Percentiles rank a stretch among this genome's conserved stretches.
Conservation (phyloP, 2,113 vertebrate genomes). For the Cololabis saira region DNA sequence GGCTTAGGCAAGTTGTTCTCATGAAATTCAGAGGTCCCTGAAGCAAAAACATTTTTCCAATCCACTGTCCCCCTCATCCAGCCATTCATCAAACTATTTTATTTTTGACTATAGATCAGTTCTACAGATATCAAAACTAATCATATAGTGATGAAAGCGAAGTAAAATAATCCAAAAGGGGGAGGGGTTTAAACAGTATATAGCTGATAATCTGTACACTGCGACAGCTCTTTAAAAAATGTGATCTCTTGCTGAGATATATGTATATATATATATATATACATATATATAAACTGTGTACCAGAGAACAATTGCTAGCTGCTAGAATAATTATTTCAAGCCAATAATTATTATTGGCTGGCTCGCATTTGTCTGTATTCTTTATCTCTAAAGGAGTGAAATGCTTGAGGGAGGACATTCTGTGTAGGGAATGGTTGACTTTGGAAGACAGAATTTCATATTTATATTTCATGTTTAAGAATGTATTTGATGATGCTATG, state of each 20-base stretch:
- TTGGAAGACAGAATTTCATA: constrained; percentile 37
- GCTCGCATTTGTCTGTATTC: constrained; percentile 30
- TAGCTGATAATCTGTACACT: constrained; percentile 67
- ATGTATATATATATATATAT: constrained; percentile 28
- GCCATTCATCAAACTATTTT: constrained; percentile 20
- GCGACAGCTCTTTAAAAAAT: constrained; percentile 67
- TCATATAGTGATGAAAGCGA: constrained; percentile 73
- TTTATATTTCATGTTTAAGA: constrained; percentile 47
- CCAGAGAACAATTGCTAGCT: constrained; percentile 18
- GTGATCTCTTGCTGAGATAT: constrained; percentile 71
- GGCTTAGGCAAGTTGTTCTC: constrained; percentile 77
- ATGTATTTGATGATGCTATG: constrained; percentile 38
- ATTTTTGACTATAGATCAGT: no score
- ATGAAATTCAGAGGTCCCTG: constrained; percentile 78
- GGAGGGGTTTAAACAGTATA: constrained; percentile 67
- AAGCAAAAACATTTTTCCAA: constrained; percentile 55
- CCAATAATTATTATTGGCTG: constrained; percentile 43
- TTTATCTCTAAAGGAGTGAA: constrained; percentile 33
- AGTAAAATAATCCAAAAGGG: constrained; percentile 75
- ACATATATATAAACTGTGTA: constrained; percentile 34
- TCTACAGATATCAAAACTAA: constrained; percentile 77
- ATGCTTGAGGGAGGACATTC: constrained; percentile 24
- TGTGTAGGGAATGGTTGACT: constrained; percentile 26
- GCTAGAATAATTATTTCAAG: constrained; percentile 53
- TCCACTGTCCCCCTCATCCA: constrained; percentile 24